Evolutionary conservation across 2,888 invertebrate species (phyloP).

Genomic region (Macrophya annulata): DNA sequence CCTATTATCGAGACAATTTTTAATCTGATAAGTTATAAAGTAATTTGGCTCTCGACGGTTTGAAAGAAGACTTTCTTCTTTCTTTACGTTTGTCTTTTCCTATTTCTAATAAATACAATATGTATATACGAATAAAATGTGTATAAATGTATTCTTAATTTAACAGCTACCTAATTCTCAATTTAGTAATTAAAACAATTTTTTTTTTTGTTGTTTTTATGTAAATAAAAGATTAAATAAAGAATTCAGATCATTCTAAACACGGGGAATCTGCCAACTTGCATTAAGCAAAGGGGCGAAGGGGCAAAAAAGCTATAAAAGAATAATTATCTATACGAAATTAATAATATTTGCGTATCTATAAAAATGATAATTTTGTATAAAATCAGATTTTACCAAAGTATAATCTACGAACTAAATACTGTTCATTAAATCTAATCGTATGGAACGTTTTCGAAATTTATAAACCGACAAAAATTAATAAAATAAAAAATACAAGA

Average conservation of each 20-base stretch:
- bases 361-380: background rate
- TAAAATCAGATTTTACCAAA: background rate
- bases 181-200: background rate
- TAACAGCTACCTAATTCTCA: conserved; percentile 30
- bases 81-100: background rate
- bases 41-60: background rate
- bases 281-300: background rate
- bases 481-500: background rate
- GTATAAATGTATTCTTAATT: background rate
- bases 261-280: background rate
- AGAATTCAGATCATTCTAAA: background rate
- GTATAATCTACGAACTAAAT: conserved; percentile 24
- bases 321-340: background rate
- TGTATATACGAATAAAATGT: background rate
- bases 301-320: background rate
- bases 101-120: conserved; percentile 14
- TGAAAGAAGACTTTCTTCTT: background rate
- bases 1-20: background rate
- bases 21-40: background rate
- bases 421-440: conserved; percentile 34
- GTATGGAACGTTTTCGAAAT: conserved; percentile 49
- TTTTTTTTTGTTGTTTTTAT: background rate
- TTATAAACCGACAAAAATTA: background rate
- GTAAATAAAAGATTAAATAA: conserved; percentile 15
- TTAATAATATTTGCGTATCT: background rate